Base-by-base conservation (phyloP, 2,113 vertebrate species). In the Pterocles gutturalis region DNA sequence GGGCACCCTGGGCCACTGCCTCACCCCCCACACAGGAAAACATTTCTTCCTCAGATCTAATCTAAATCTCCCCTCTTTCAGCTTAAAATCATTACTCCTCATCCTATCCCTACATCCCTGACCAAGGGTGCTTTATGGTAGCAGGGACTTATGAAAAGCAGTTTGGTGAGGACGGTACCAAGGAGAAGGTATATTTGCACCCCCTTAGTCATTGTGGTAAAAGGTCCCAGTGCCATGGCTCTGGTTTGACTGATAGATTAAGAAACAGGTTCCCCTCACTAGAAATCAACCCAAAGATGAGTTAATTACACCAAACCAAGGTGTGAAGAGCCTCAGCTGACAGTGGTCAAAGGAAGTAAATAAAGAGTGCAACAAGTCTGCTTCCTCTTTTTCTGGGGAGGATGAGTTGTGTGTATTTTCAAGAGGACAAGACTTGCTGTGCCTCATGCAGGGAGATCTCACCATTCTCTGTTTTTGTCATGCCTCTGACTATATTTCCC, bases 311-410 rank as follows among this genome's bases (percentile, higher is more conserved):
- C 34, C 46, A 69, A 91, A 79, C 0, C 4, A 82, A 57, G 49
- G 21, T 65, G 70, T 62, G 85, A 69, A 9, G 21, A 82, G 8
- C n/a, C 36, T 77, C 64, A 61, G 41, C 48, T 87, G 81, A 49
- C 3, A 4, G 20, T 11, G 18, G 8, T 49, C 9, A 51, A 3
- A 9, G 34, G 21, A 17, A 55, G 36, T 26, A 28, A 93, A 87
- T 79, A 91, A 73, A 85, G 83, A 16, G 45, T 72, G 17, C 57
- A 21, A 11, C 1, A 4, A 49, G 45, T 0, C 1, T 3, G 0
- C 0, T 0, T 1, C 0, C 0, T 3, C 1, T 2, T 38, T 1
- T 67, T 0, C 1, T 10, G 5, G 2, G 5, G 21, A 45, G 65
- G 9, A 6, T 1, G 4, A 4, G 0, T 6, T 43, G 2, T 3